Evolutionary conservation across 2,888 invertebrate genomes (phyloP).

Genomic region (Crossocerus cetratus): DNA sequence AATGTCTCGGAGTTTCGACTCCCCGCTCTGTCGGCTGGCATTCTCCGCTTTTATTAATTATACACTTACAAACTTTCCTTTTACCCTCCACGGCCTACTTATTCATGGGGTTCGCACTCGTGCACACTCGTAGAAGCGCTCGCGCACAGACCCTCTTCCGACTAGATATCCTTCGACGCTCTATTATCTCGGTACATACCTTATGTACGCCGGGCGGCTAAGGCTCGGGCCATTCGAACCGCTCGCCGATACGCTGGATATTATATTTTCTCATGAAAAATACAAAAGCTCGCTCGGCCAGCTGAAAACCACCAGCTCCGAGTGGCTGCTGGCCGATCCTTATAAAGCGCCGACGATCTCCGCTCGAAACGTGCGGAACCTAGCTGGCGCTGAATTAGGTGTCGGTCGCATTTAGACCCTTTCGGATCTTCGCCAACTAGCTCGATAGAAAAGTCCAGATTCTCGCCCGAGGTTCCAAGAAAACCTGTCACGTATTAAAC

Average conservation of each 20-base stretch:
- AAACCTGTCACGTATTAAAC: background rate
- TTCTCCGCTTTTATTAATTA: constrained; percentile 50
- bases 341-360: background rate
- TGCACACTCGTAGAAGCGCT: background rate
- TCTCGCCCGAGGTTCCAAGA: background rate
- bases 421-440: no score
- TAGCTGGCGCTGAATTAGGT: background rate
- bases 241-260: constrained; percentile 7
- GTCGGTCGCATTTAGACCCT: background rate
- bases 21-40: background rate
- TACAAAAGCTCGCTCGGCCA: constrained; percentile 3
- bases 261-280: constrained; percentile 5
- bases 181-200: constrained; percentile 9
- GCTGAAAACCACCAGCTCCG: background rate
- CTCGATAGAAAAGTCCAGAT: no score
- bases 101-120: constrained; percentile 45
- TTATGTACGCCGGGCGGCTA: background rate
- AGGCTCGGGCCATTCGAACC: background rate
- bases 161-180: background rate
- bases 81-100: constrained; percentile 56
- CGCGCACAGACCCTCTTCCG: constrained; percentile 4
- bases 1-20: constrained; percentile 44
- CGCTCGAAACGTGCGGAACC: background rate
- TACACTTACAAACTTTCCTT: constrained; percentile 61
- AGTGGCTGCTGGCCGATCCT: background rate